Evolutionary conservation across 2,113 vertebrate genomes (phyloP).

Genomic region (Tichodroma muraria): DNA sequence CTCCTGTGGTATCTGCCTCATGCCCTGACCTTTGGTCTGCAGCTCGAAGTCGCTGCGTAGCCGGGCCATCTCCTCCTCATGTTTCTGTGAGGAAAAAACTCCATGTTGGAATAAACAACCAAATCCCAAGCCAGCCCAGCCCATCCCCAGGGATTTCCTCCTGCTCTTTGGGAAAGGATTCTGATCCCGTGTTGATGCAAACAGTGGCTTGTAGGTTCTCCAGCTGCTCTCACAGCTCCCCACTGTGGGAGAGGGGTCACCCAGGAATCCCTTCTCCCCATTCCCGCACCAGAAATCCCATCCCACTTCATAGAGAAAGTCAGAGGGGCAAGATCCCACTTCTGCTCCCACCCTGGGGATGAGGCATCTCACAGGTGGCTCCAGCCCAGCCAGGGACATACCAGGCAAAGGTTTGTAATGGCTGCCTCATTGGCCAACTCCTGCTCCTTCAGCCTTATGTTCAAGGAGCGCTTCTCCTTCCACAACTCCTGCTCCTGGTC

Average conservation of each 20-base stretch:
- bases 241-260: neutral
- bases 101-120: neutral
- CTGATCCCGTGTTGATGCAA: neutral
- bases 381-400: neutral
- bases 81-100: constrained; percentile 74
- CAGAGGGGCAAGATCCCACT: neutral
- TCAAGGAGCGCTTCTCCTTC: constrained; percentile 65
- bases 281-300: neutral
- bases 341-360: neutral
- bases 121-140: neutral
- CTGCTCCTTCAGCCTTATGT: constrained; percentile 75
- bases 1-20: neutral
- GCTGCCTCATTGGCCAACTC: constrained; percentile 73
- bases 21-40: constrained; percentile 76
- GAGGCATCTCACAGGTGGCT: neutral
- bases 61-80: constrained; percentile 74
- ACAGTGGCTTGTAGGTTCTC: neutral
- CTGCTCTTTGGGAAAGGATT: neutral
- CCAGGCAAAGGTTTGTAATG: constrained; percentile 78
- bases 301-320: too few species aligned
- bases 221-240: neutral
- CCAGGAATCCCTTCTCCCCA: neutral
- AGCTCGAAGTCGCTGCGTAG: constrained; percentile 73
- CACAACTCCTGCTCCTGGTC: constrained; percentile 69
- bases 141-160: neutral